Percentiles rank a stretch among this genome's conserved stretches.
Conservation (phyloP, 37 sponge, comb jelly and placozoan species). For the Petrosia ficiformis region DNA sequence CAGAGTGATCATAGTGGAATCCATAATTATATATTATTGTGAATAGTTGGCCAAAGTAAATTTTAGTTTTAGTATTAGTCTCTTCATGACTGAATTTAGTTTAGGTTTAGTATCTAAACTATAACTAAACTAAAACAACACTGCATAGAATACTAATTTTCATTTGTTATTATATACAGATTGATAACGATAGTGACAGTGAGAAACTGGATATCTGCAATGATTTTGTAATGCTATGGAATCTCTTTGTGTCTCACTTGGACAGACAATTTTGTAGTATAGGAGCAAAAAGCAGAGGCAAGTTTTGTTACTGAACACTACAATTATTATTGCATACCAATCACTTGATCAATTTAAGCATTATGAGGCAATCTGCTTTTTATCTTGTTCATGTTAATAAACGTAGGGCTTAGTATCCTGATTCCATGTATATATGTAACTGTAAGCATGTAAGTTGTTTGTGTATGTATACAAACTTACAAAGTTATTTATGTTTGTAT, state of each 20-base stretch:
- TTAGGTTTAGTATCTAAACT: no score
- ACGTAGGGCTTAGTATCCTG: no score
- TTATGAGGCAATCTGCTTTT: neutral
- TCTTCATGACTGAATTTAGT: no score
- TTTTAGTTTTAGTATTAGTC: no score
- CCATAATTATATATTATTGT: no score
- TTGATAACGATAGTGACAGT: neutral
- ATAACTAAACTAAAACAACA: no score
- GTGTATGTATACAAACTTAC: neutral
- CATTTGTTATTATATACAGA: neutral
- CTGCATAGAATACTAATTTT: neutral
- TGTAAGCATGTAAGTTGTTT: conserved; percentile 1
- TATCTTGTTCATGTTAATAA: no score
- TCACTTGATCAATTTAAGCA: neutral
- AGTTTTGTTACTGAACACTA: no score
- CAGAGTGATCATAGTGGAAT: no score
- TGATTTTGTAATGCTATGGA: conserved; percentile 61
- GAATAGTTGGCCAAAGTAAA: no score
- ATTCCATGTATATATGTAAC: neutral
- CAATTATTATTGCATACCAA: no score
- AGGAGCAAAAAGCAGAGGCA: conserved; percentile 39
- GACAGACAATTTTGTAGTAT: conserved; percentile 58
- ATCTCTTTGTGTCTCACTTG: conserved; percentile 48
- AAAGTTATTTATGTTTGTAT: neutral
- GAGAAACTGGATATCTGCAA: conserved; percentile 36